Evolutionary conservation across 2,888 invertebrate species (phyloP), one percentile per base, ranked within the genome.

Genomic region (Gandaritis pyraliata): DNA sequence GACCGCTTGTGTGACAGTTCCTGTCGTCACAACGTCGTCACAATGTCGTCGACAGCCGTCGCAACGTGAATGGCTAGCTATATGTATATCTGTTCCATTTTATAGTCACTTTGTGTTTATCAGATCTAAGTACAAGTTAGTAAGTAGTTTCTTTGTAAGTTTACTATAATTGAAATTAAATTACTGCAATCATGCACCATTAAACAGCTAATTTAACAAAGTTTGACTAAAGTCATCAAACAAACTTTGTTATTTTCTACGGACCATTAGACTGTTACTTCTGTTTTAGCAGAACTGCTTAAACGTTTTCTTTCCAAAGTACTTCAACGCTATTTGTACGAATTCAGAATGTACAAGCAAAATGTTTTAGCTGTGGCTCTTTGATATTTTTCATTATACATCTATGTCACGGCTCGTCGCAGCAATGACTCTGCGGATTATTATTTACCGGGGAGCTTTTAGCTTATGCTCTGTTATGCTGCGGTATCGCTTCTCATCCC

Each of bases 371-470:
- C 62, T 15, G 43, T 46, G 51, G 58, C 50, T 65, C 66, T 69
- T 65, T 68, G 64, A 75, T 71, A 65, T 70, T 73, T 70, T 76
- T 73, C 69, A 70, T 72, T 70, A 67, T 60, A 58, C 66, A 62
- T 66, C 67, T 67, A 67, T 71, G 69, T 61, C 61, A 66, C 66
- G 70, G 68, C 58, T 70, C 62, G 63, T 69, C 59, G 69, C 62
- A 70, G 60, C 66, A 65, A 73, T 77, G 78, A 76, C 76, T 69
- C 60, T 53, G 72, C 73, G 71, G 65, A 65, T 69, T 71, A 69
- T 73, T 74, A 70, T 68, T 72, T 69, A 71, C 66, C 68, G 69
- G 69, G 70, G 72, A 64, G 71, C 72, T 77, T 75, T 78, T 72
- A 72, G 73, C 74, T 75, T 75, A 68, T 72, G 65, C 71, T 68